Conservation (phyloP, 2,797 vertebrate species). For the Helostoma temminkii region DNA sequence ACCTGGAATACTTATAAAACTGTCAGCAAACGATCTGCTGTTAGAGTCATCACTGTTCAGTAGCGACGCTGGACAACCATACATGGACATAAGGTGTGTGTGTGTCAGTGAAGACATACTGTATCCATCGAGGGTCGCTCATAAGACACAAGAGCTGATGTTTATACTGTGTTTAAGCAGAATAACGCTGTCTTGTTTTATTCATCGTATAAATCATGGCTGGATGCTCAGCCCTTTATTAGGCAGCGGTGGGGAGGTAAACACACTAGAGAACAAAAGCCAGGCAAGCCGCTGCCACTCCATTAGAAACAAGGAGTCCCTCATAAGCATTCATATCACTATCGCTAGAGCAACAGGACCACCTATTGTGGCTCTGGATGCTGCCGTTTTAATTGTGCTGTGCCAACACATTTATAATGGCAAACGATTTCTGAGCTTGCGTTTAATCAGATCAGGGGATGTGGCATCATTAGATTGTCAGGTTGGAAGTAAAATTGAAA, state of each 20-base stretch:
- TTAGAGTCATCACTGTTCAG: conserved; percentile 48
- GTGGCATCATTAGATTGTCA: conserved; percentile 38
- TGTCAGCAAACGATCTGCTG: conserved; percentile 57
- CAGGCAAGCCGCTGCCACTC: conserved; percentile 42
- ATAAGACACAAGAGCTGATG: conserved; percentile 57
- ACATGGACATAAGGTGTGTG: not conserved
- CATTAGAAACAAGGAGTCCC: conserved; percentile 5
- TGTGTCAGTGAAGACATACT: conserved; percentile 29
- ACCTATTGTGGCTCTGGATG: conserved; percentile 51
- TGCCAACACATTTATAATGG: conserved; percentile 40
- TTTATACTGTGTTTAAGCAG: conserved; percentile 49
- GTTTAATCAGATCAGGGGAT: conserved; percentile 31
- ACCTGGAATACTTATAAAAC: conserved; percentile 59
- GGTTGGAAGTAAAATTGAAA: conserved; percentile 21
- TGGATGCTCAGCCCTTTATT: conserved; percentile 49
- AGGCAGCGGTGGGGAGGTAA: conserved; percentile 43
- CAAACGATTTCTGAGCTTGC: not conserved
- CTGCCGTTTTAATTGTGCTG: conserved; percentile 56
- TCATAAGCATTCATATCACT: conserved; percentile 73
- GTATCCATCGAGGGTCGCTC: conserved; percentile 22
- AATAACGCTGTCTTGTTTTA: conserved; percentile 63
- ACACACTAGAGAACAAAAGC: conserved; percentile 69
- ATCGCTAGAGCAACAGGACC: conserved; percentile 44
- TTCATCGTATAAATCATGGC: conserved; percentile 65
- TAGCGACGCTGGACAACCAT: conserved; percentile 12